These are phyloP conservation scores for Brevimyrus niger DNA, from an alignment of 2,113 vertebrate species.

Conservation along the genomic window DNA sequence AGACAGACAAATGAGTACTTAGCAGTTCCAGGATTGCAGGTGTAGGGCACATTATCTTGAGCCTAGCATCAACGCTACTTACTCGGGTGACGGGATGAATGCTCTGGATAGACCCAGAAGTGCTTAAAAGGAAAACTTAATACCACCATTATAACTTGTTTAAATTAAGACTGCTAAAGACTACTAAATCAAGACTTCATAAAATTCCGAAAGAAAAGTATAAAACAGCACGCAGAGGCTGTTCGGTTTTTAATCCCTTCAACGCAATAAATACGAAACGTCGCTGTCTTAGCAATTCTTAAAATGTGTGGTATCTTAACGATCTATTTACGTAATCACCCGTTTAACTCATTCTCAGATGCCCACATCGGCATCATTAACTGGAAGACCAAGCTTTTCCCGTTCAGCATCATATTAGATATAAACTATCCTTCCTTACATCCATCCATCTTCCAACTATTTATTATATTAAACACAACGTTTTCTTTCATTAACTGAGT, in stretches of 20 bases:
- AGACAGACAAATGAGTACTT: conserved; percentile 14
- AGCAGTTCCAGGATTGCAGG: conserved; percentile 51
- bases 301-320: not conserved
- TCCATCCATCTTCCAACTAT: not conserved
- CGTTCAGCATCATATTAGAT: not conserved
- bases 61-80: not conserved
- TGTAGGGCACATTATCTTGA: conserved; percentile 39
- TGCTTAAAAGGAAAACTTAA: not conserved
- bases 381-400: not conserved
- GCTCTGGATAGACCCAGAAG: not conserved
- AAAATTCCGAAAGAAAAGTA: not conserved
- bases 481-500: not conserved
- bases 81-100: not conserved
- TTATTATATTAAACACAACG: not conserved
- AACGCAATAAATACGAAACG: not conserved
- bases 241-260: not conserved
- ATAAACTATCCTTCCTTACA: not conserved
- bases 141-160: not conserved
- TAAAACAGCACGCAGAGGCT: not conserved
- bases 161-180: not conserved
- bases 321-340: not conserved
- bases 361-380: not conserved
- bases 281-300: not conserved
- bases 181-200: not conserved
- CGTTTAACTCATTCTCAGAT: not conserved